Base-by-base conservation (phyloP, 2,797 vertebrate genomes). In the Morus bassanus region DNA sequence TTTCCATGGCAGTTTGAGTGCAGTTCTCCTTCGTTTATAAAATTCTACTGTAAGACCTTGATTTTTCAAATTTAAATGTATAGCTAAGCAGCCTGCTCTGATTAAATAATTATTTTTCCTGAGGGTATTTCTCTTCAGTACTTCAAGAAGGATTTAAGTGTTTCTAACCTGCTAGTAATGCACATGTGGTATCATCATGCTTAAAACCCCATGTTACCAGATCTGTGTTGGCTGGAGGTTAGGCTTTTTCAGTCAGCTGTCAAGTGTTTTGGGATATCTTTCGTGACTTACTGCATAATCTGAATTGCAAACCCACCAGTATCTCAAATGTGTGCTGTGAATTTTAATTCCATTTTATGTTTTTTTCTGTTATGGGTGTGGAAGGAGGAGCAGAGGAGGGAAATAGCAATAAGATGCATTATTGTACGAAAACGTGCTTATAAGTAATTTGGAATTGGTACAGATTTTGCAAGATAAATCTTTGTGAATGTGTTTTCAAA, bases 81-180 rank as follows among this genome's bases (percentile, higher is more conserved):
- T 61, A 88, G 57, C 54, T 78, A 73, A 91, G 80, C 37, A 79
- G 67, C 48, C 63, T 46, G 17, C 35, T 92, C 45, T 92, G 53
- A 77, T 88, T 89, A 88, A 73, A 86, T 92, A 93, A 75, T 89
- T 68, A 46, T 95, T 95, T 84, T 92, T 94, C 77, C 78, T 91
- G 45, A 65, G 77, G 60, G 53, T 80, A 57, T 89, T 93, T 95
- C 56, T 84, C 60, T 78, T 93, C 67, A 63, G 72, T 89, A 41
- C 28, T 91, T 89, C 81, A 82, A 86, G 51, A 77, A 70, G 61
- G 48, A 83, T 91, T 88, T 93, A 76, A 88, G 61, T 39, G 27
- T 82, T 33, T 92, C 43, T 92, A 84, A 85, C 86, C 75, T 89
- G 64, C 69, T 91, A 69, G 51, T 82, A 85, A 76, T 79, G 46